Percentiles rank a stretch among this genome's conserved stretches.
Conservation (phyloP, 1,140 invertebrate genomes). For the Sinonovacula constricta region DNA sequence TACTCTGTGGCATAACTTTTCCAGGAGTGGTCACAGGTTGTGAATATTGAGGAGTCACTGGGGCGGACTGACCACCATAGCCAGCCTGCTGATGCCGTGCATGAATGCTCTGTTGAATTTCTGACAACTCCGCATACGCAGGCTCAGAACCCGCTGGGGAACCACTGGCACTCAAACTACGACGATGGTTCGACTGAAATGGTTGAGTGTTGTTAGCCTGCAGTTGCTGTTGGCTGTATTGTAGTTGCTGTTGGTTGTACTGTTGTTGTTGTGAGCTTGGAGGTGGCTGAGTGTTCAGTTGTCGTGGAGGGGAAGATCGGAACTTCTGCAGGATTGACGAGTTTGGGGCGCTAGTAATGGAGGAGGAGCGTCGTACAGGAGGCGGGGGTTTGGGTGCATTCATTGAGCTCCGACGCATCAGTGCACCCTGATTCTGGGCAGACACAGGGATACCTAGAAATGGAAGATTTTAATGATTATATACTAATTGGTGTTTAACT, state of each 20-base stretch:
- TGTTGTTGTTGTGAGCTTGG: background rate
- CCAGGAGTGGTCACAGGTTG: constrained; percentile 33
- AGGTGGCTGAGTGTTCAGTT: constrained; percentile 20
- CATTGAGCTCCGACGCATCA: constrained; percentile 82
- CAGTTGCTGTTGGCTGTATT: constrained; percentile 1
- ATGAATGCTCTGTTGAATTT: constrained; percentile 47
- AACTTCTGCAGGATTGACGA: constrained; percentile 40
- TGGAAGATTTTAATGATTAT: too few relatives aligned
- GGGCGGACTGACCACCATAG: constrained; percentile 31
- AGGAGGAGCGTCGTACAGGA: constrained; percentile 90
- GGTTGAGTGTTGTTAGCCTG: background rate
- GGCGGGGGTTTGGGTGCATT: constrained; percentile 88
- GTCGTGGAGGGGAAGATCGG: constrained; percentile 37
- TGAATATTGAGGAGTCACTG: constrained; percentile 45
- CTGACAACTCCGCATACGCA: constrained; percentile 43
- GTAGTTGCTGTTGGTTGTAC: background rate
- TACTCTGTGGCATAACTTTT: constrained; percentile 16
- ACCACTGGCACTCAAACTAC: constrained; percentile 42
- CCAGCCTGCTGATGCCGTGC: constrained; percentile 40
- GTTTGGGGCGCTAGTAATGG: constrained; percentile 83
- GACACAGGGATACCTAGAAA: constrained; percentile 72
- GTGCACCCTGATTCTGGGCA: constrained; percentile 67
- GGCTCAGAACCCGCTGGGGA: constrained; percentile 18
- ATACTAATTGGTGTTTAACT: too few relatives aligned
- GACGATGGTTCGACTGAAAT: constrained; percentile 21